Base-by-base conservation (phyloP, 2,113 vertebrate species). In the Eolophus roseicapilla region DNA sequence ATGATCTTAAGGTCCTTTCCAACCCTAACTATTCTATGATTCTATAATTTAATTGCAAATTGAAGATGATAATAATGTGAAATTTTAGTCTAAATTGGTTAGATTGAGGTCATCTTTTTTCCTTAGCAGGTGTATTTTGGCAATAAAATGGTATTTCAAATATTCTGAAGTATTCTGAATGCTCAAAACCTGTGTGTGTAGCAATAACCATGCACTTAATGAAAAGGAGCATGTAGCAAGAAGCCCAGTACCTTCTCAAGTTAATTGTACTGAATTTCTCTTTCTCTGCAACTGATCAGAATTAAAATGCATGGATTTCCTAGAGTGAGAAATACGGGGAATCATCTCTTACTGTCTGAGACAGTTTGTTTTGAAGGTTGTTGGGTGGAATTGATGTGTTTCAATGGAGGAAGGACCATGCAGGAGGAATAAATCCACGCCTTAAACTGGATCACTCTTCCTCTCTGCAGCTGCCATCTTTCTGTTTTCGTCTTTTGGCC, bases 361-460 rank as follows among this genome's bases (percentile, higher is more conserved):
- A 4, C 7, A 27, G 57, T 52, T 80, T 27, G 11, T 55, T 82
- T 53, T 55, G 37, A 44, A 78, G 62, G 29, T 35, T 10, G 2
- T 70, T 14, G 10, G 19, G 11, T 33, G 44, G 13, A 15, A 4
- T 82, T 11, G 14, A 6, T 84, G 49, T 7, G 13, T 59, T 78
- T 85, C 53, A 13, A 1, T 27, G 41, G 59, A 63, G 29, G 43
- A 39, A 67, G 20, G n/a, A 63, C 59, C 33, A 68, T 21, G 14
- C 20, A 74, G 52, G 29, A 14, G 35, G 41, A 46, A 27, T 23
- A 53, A 74, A 49, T 71, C 27, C 7, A 11, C 0, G 0, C 10
- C 27, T 62, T 0, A 0, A 17, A 6, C 35, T 77, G 60, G 33
- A 11, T 77, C 14, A 3, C 25, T 50, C 8, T 24, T 44, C 11